phyloP scores from a whole-genome alignment of 2,797 vertebrate genomes.

The Aythya fuligula region DNA sequence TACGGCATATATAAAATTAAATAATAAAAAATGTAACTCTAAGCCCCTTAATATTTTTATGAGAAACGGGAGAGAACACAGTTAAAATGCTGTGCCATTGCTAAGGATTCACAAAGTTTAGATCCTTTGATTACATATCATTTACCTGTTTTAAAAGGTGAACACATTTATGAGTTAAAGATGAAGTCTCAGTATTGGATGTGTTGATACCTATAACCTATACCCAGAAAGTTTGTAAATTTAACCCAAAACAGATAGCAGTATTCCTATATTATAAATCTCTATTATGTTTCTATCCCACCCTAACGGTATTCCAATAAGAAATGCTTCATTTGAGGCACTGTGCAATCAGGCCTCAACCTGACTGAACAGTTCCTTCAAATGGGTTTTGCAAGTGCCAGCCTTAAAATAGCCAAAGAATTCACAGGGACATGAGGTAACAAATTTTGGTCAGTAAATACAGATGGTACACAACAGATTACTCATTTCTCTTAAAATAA shows the following conservation, averaged over 20 bases:
- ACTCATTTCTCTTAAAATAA: background rate
- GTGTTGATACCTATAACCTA: background rate
- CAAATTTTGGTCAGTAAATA: background rate
- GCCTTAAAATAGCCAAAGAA: background rate
- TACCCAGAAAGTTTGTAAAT: background rate
- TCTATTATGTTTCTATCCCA: background rate
- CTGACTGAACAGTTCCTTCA: background rate
- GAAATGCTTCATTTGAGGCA: background rate
- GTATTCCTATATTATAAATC: background rate
- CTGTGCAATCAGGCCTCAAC: background rate
- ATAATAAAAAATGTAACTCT: background rate
- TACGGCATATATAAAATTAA: background rate
- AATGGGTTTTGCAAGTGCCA: background rate
- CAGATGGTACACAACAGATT: fast-evolving
- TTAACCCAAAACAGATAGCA: background rate
- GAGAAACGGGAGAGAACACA: background rate
- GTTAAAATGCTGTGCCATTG: background rate
- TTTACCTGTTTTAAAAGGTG: background rate
- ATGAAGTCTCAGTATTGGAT: background rate
- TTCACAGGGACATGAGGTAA: background rate
- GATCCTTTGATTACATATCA: background rate
- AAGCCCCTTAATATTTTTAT: background rate
- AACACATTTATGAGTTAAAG: background rate
- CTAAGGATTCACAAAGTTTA: background rate
- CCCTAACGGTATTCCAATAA: background rate